These are phyloP conservation scores for Drosophila melanocephala DNA, from an alignment of 2,888 invertebrate species.

Conservation along the genomic window DNA sequence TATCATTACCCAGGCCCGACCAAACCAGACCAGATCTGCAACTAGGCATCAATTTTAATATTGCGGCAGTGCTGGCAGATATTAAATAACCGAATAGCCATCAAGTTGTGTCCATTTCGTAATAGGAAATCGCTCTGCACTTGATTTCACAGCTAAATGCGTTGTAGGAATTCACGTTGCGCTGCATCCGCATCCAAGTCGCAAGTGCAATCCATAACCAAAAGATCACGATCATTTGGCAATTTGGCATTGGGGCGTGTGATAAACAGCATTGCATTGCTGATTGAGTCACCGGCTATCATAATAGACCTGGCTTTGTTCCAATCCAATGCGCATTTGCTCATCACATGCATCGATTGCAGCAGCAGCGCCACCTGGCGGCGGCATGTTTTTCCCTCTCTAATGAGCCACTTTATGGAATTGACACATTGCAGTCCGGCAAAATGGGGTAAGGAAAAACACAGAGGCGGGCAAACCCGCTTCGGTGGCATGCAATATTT, in stretches of 20 bases:
- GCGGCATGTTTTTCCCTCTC: constrained; percentile 37
- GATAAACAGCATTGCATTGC: constrained; percentile 71
- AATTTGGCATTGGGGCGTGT: constrained; percentile 76
- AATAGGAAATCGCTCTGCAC: constrained; percentile 74
- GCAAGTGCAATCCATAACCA: constrained; percentile 13
- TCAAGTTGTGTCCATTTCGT: constrained; percentile 76
- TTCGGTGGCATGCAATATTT: constrained; percentile 51
- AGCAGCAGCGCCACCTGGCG: constrained; percentile 22
- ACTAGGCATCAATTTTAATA: constrained; percentile 61
- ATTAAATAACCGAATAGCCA: constrained; percentile 81
- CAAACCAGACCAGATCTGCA: constrained; percentile 19
- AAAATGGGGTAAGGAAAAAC: constrained; percentile 57
- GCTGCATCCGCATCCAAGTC: constrained; percentile 21
- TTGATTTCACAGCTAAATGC: constrained; percentile 77
- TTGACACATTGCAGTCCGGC: constrained; percentile 81
- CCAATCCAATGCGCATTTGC: constrained; percentile 50
- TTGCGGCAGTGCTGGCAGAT: constrained; percentile 60
- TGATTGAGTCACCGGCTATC: constrained; percentile 50
- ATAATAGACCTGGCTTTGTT: constrained; percentile 24
- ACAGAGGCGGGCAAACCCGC: background rate
- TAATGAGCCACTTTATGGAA: constrained; percentile 80
- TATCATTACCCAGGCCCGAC: constrained; percentile 52
- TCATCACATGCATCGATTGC: constrained; percentile 39
- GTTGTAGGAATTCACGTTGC: constrained; percentile 61
- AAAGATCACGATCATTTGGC: constrained; percentile 61